Evolutionary conservation across 2,113 vertebrate genomes (phyloP).

Genomic region (Anarhynchus alexandrinus): DNA sequence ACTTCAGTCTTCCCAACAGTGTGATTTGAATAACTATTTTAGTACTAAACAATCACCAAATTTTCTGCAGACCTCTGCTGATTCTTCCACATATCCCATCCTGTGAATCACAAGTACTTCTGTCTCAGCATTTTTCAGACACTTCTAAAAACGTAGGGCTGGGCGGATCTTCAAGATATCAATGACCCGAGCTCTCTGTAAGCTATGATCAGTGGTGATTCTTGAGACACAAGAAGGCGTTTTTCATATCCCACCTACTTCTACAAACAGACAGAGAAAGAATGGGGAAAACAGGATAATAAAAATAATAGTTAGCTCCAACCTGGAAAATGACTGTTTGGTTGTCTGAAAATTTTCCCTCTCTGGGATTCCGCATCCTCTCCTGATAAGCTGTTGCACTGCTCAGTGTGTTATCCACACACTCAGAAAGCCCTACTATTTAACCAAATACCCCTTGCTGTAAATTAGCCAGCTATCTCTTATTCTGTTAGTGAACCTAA

Average conservation of each 20-base stretch:
- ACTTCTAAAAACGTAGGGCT: not conserved
- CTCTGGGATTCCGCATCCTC: not conserved
- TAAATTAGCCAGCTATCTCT: not conserved
- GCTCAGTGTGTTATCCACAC: not conserved
- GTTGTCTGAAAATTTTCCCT: not conserved
- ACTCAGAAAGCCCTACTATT: not conserved
- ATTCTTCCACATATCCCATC: not conserved
- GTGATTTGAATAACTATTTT: not conserved
- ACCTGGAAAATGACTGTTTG: not conserved
- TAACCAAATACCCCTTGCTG: not conserved
- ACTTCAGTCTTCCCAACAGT: not conserved
- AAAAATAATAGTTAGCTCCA: not conserved
- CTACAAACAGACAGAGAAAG: not conserved
- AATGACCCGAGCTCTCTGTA: not conserved
- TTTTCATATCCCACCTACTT: not conserved
- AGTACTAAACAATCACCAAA: not conserved
- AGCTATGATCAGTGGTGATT: not conserved
- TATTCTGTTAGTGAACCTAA: not conserved
- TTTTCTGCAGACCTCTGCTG: not conserved
- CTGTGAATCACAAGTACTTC: not conserved
- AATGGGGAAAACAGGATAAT: not conserved
- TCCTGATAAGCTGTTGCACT: not conserved
- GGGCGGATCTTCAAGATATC: not conserved
- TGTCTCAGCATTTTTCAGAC: not conserved
- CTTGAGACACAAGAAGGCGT: not conserved